A percentile compares a stretch with the other conserved stretches of the same genome.
phyloP scores from a whole-genome alignment of 2,113 vertebrate genomes.

The Chinchilla lanigera region DNA sequence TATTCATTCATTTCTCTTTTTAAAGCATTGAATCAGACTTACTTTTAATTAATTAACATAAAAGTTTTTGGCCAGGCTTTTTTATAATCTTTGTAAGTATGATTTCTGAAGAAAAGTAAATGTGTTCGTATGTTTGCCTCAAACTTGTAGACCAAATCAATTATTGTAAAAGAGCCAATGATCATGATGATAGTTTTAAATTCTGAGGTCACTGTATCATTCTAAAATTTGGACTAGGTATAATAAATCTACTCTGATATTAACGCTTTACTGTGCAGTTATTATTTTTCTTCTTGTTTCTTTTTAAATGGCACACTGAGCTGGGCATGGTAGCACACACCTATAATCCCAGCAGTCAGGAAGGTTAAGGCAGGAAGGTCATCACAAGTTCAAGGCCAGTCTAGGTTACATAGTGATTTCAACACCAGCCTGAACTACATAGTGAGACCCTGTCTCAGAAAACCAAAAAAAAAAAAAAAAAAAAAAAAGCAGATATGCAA shows the following conservation, averaged over 20 bases:
- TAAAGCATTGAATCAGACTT: conserved; percentile 88
- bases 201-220: conserved; percentile 82
- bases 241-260: conserved; percentile 69
- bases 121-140: conserved; percentile 95
- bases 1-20: conserved; percentile 84
- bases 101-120: conserved; percentile 88
- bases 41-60: conserved; percentile 87
- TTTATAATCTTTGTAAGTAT: conserved; percentile 88
- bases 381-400: background rate
- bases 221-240: conserved; percentile 79
- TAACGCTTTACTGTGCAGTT: conserved; percentile 37
- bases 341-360: background rate
- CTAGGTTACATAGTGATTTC: background rate
- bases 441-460: too few species aligned
- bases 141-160: conserved; percentile 92
- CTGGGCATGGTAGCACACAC: background rate
- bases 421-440: background rate
- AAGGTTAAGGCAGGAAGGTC: background rate
- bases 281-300: background rate
- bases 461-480: too few species aligned
- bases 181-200: conserved; percentile 86
- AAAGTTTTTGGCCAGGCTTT: conserved; percentile 85
- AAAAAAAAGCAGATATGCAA: background rate
- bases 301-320: background rate
- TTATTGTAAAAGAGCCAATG: conserved; percentile 90